phyloP scores from a whole-genome alignment of 2,113 vertebrate species.

The Guaruba guarouba region DNA sequence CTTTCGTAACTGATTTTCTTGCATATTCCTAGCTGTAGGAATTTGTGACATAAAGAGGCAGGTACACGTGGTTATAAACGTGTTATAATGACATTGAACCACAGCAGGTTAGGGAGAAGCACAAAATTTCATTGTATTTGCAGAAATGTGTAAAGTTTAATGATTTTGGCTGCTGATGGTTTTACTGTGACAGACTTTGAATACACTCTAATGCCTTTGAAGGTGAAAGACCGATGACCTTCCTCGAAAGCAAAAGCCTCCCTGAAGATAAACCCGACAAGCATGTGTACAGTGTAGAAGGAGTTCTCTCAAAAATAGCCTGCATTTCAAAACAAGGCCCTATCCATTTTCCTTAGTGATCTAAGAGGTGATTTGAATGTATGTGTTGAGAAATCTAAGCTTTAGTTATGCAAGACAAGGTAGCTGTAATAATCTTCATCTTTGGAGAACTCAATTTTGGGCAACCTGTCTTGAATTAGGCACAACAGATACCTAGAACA shows the following conservation, averaged over 20 bases:
- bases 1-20: not conserved
- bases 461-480: not conserved
- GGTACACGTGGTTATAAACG: not conserved
- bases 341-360: not conserved
- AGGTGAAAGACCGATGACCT: not conserved
- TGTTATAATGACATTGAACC: not conserved
- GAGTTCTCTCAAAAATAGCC: not conserved
- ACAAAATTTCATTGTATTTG: not conserved
- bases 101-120: not conserved
- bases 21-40: not conserved
- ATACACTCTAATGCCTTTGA: not conserved
- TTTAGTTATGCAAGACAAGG: not conserved
- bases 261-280: not conserved
- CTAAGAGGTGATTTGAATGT: not conserved
- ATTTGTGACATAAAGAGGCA: not conserved
- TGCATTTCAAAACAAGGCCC: not conserved
- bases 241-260: not conserved
- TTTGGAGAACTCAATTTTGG: not conserved
- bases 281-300: not conserved
- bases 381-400: not conserved
- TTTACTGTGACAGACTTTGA: not conserved
- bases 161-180: not conserved
- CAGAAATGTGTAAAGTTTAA: not conserved
- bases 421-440: not conserved
- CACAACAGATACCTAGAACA: not conserved